Percentiles rank a stretch among this genome's conserved stretches.
Evolutionary conservation across 2,113 vertebrate species (phyloP).

Genomic region (Sander lucioperca): DNA sequence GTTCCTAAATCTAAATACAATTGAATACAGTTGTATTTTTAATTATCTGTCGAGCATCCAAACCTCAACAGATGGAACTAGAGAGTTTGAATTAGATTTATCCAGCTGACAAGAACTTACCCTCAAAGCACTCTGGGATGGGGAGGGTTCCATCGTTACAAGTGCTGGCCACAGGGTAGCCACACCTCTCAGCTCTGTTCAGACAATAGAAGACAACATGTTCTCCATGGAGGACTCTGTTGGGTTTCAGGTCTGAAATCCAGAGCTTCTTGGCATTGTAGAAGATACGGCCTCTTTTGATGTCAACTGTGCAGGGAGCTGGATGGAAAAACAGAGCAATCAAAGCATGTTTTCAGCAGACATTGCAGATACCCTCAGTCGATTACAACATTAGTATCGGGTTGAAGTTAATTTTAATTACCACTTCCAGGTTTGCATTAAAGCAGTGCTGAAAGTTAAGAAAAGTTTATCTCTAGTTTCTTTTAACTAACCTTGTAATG

Average conservation of each 20-base stretch:
- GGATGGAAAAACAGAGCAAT: constrained; percentile 33
- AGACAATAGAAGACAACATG: constrained; percentile 89
- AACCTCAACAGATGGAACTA: background rate
- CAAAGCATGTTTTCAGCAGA: background rate
- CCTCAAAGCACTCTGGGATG: constrained; percentile 89
- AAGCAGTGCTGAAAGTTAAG: background rate
- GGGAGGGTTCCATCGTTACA: constrained; percentile 87
- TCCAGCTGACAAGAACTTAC: constrained; percentile 63
- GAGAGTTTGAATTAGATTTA: background rate
- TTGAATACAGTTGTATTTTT: background rate
- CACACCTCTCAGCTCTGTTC: constrained; percentile 87
- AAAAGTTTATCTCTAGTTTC: background rate
- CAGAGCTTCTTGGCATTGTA: constrained; percentile 85
- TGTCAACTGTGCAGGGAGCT: constrained; percentile 89
- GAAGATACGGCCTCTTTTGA: constrained; percentile 89
- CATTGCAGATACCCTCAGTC: background rate
- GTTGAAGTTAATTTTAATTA: background rate
- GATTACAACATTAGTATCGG: background rate
- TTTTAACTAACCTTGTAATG: background rate
- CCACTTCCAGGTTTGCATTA: background rate
- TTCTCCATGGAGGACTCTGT: constrained; percentile 87
- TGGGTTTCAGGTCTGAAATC: constrained; percentile 85
- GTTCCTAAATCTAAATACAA: background rate
- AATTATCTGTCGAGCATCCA: background rate
- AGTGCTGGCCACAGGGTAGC: constrained; percentile 83